Conservation (phyloP, 2,113 vertebrate genomes). For the Microtus ochrogaster region DNA sequence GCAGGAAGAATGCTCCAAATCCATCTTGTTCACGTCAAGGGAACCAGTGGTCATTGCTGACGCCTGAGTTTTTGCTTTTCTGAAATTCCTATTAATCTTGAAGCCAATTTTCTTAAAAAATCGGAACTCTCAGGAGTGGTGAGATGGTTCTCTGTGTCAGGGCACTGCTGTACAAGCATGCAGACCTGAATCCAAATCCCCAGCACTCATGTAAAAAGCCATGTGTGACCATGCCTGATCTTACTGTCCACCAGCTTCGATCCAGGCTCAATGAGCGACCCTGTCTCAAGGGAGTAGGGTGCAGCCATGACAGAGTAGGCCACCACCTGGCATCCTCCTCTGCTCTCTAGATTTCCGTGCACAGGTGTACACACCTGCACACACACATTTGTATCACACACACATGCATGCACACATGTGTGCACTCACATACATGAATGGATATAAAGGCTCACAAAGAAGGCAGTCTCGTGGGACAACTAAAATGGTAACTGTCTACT, state of each 20-base stretch:
- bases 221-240: neutral
- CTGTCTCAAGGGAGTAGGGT: neutral
- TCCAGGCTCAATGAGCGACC: neutral
- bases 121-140: too few species aligned
- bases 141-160: too few species aligned
- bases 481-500: neutral
- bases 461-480: neutral
- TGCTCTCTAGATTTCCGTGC: neutral
- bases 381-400: neutral
- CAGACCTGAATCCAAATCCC: too few species aligned
- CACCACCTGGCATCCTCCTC: neutral
- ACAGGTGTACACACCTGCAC: neutral
- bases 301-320: neutral
- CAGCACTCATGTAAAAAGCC: neutral
- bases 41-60: neutral
- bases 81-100: constrained; percentile 17
- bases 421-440: neutral
- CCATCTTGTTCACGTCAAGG: neutral
- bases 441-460: neutral
- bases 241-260: neutral
- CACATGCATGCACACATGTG: neutral
- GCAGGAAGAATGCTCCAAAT: neutral
- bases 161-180: neutral
- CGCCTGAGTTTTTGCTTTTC: neutral
- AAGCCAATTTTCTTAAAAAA: neutral